A percentile compares a stretch with the other conserved stretches of the same genome.
phyloP scores from a whole-genome alignment of 2,888 invertebrate species.

The Glyphotaelius pellucidus region DNA sequence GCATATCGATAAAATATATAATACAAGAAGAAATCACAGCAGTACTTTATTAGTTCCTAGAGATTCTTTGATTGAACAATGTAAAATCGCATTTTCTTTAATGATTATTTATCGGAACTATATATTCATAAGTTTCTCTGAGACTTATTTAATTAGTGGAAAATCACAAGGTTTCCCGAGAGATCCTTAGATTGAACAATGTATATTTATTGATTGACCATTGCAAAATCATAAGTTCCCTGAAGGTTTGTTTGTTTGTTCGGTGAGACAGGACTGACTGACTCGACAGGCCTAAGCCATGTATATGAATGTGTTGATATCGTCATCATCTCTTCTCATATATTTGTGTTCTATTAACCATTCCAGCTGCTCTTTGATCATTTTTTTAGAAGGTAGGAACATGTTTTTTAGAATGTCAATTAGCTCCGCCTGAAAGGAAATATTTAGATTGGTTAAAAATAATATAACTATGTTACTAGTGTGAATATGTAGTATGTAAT shows the following conservation, averaged over 20 bases:
- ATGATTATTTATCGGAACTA: not conserved
- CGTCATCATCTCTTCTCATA: constrained; percentile 96
- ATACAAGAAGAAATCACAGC: constrained; percentile 48
- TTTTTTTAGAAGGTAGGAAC: constrained; percentile 99
- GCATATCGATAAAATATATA: constrained; percentile 35
- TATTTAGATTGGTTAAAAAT: not conserved
- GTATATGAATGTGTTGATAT: constrained; percentile 98
- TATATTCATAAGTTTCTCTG: not conserved
- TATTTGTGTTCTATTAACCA: constrained; percentile 99
- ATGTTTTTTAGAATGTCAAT: constrained; percentile 99
- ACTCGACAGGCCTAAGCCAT: constrained; percentile 89
- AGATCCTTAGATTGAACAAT: not conserved
- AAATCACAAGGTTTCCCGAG: not conserved
- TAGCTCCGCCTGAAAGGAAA: constrained; percentile 86
- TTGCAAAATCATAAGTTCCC: constrained; percentile 31
- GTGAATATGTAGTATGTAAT: not conserved
- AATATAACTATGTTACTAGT: not conserved
- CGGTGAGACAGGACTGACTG: not conserved
- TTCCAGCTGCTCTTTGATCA: constrained; percentile 99
- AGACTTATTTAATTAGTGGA: not conserved
- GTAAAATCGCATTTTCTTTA: not conserved
- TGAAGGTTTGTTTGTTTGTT: constrained; percentile 10
- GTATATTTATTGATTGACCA: not conserved
- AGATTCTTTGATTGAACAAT: constrained; percentile 39
- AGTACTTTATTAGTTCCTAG: constrained; percentile 46